These are phyloP conservation scores for Hyles vespertilio DNA, from an alignment of 1,140 invertebrate genomes.

Conservation along the genomic window DNA sequence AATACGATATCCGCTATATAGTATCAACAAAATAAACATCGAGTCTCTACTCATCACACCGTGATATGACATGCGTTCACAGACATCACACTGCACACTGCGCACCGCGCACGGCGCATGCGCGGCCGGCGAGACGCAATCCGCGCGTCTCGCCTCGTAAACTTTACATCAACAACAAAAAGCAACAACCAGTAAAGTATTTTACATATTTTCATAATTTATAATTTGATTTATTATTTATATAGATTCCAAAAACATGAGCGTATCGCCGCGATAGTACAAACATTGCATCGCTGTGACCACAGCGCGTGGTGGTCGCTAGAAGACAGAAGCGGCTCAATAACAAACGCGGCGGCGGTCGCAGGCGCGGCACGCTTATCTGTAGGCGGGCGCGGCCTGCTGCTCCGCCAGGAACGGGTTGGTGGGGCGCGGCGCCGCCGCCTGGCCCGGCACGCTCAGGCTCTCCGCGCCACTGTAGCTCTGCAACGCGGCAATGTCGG, in stretches of 20 bases:
- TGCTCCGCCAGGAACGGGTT: conserved; percentile 54
- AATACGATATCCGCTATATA: conserved; percentile 28
- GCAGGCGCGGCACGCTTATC: conserved; percentile 33
- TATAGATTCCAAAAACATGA: too few species aligned
- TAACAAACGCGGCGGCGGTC: background rate
- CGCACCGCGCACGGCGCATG: background rate
- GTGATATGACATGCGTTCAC: conserved; percentile 51
- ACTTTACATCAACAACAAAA: too few species aligned
- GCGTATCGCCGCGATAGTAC: too few species aligned
- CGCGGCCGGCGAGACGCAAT: background rate
- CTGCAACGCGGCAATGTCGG: conserved; percentile 29
- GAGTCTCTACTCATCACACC: conserved; percentile 47
- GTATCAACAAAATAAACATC: conserved; percentile 37
- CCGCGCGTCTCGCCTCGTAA: background rate
- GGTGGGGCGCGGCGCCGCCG: conserved; percentile 30
- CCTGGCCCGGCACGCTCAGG: conserved; percentile 52
- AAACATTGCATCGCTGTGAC: too few species aligned
- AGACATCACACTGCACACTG: conserved; percentile 6
- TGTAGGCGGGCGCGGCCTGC: conserved; percentile 34
- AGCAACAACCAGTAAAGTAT: too few species aligned
- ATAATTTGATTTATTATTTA: too few species aligned
- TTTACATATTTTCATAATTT: too few species aligned
- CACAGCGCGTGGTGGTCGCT: too few species aligned
- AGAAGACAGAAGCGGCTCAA: too few species aligned
- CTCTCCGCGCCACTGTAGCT: conserved; percentile 58